Base-by-base conservation (phyloP, 2,888 invertebrate species). In the Endomychus coccineus region DNA sequence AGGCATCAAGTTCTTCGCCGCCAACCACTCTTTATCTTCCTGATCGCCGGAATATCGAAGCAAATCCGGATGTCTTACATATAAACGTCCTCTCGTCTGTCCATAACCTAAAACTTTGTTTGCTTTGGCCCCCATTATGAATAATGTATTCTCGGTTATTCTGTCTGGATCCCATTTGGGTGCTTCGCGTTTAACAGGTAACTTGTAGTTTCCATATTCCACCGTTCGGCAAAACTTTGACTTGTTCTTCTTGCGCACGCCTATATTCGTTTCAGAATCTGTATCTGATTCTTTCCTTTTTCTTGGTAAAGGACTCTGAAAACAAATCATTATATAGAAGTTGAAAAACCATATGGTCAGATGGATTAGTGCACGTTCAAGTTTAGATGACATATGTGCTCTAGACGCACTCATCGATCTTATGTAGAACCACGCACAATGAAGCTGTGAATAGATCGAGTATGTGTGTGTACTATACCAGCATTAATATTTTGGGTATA, bases 1-100 rank as follows among this genome's bases (percentile, higher is more conserved):
- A 41, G 84, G 83, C 65, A 83, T 83, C 42, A 83, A 66, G 54
- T 80, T 80, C 52, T 83, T 79, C 43, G 78, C 80, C 25, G 80
- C 77, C 32, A 87, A 71, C 85, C 85, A 86, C 54, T 83, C 82
- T 56, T 85, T 84, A 56, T 87, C 87, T 43, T 82, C 80, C 33
- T 78, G 78, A 55, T 87, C 87, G 3, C 84, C 83, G 13, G 80
- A 79, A 62, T 86, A 87, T 56, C 83, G 49, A 32, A 84, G 76
- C 27, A 86, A 58, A 27, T 82, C 82, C 3, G 85, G 80, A 64
- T 86, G 86, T 55, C 84, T 75, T 2, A 83, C 78, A 54, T 84
- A 85, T 7, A 85, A 62, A 3, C 84, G 71, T 1, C 85, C 84
- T 45, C 84, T 70, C 1, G 83, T 80, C 50, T 81, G 80, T 6